Conservation (phyloP, 2,797 vertebrate species). For the Delichon dasypus region DNA sequence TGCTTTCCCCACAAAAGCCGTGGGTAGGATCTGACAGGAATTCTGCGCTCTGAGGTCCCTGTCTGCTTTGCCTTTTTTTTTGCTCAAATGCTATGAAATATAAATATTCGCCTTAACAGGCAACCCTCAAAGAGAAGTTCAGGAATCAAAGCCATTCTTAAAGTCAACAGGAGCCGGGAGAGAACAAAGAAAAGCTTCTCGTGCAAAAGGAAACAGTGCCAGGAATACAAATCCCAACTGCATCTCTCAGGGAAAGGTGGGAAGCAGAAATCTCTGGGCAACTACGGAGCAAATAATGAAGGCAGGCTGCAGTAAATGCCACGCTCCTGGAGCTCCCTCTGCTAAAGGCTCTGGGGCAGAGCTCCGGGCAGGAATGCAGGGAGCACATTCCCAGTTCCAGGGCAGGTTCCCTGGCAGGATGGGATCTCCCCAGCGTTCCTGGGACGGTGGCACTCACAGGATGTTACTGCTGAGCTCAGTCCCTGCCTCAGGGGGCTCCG, state of each 20-base stretch:
- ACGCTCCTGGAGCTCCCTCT: not conserved
- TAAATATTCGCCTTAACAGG: not conserved
- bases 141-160: conserved; percentile 1
- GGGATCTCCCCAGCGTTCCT: accelerated
- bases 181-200: not conserved
- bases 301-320: not conserved
- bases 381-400: not conserved
- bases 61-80: not conserved
- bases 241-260: not conserved
- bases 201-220: not conserved
- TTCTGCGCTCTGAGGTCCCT: not conserved
- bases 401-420: not conserved
- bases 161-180: not conserved
- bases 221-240: not conserved
- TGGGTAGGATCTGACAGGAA: not conserved
- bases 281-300: not conserved
- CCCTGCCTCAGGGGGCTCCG: not conserved
- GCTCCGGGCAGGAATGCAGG: not conserved
- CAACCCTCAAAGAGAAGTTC: not conserved
- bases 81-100: not conserved
- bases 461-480: not conserved
- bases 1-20: not conserved
- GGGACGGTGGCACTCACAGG: not conserved
- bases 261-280: not conserved
- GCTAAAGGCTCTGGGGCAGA: not conserved